Evolutionary conservation across 2,888 invertebrate species (phyloP), one percentile per base, ranked within the genome.

Genomic region (Tachystola acroxantha): DNA sequence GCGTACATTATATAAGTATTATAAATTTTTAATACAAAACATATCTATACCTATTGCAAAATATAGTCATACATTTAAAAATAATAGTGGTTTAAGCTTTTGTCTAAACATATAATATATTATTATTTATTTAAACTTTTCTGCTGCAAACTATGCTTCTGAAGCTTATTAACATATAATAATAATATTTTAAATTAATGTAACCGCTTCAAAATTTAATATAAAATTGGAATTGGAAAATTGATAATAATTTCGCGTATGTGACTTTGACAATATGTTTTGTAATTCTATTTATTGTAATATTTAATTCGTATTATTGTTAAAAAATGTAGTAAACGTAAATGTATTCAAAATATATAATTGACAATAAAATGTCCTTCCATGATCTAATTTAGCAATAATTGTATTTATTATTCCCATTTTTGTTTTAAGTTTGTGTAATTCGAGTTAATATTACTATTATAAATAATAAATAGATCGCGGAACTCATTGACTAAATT

Each of bases 251-350:
- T 64, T 69, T 72, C 58, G 70, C 74, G 49, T 47, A 57, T 48
- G 81, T 81, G 80, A 80, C 78, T 75, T 69, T 55, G 79, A 82
- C 81, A 81, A 82, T 80, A 82, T 77, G 50, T 63, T 71, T 64
- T 57, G 53, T 53, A 11, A 52, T 45, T 46, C 47, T 50, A 34
- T 33, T 37, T 39, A 35, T 33, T 39, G 29, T 36, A 40, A 10
- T 9, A 29, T 10, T 34, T 24, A 19, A 34, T 31, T 37, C 16
- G 33, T 39, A 30, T 26, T 29, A 34, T 16, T 34, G 29, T 36
- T 37, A 32, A 38, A 9, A 6, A 22, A 32, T 12, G 24, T 24
- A 12, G 4, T 20, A 20, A 29, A 33, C 34, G 40, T 44, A 40
- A 39, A 27, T 30, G 6, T 7, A 26, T 25, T 10, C 31, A 12